Percentiles rank a stretch among this genome's conserved stretches.
phyloP scores from a whole-genome alignment of 2,888 invertebrate species.

The Pelosia muscerda region DNA sequence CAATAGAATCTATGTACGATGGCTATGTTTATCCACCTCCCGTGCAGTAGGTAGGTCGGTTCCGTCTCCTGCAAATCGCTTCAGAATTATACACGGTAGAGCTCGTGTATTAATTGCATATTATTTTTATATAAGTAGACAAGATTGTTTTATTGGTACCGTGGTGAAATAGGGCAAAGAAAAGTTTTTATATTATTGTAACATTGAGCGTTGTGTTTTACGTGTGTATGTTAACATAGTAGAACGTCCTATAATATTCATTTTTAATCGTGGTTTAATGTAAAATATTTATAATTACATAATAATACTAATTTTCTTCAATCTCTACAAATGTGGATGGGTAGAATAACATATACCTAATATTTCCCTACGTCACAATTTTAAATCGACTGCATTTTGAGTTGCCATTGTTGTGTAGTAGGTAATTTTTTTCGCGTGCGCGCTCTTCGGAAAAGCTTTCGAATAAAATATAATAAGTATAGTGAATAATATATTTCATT shows the following conservation, averaged over 20 bases:
- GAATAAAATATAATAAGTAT: too few relatives aligned
- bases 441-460: too few relatives aligned
- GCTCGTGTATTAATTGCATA: conserved; percentile 57
- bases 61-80: conserved; percentile 61
- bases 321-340: neutral
- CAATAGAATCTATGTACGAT: conserved; percentile 63
- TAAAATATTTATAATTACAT: neutral
- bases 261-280: neutral
- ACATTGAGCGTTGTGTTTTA: too few relatives aligned
- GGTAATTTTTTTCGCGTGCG: too few relatives aligned
- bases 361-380: neutral
- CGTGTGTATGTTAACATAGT: neutral
- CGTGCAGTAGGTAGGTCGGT: conserved; percentile 66
- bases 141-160: neutral
- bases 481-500: neutral
- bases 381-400: too few relatives aligned
- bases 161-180: neutral
- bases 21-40: conserved; percentile 65
- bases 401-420: too few relatives aligned
- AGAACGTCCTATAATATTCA: too few relatives aligned
- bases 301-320: neutral
- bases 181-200: neutral
- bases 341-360: neutral
- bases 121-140: conserved; percentile 15
- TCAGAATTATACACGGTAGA: conserved; percentile 37